Evolutionary conservation across 1,140 invertebrate species (phyloP).

Genomic region (Drosophila orena): DNA sequence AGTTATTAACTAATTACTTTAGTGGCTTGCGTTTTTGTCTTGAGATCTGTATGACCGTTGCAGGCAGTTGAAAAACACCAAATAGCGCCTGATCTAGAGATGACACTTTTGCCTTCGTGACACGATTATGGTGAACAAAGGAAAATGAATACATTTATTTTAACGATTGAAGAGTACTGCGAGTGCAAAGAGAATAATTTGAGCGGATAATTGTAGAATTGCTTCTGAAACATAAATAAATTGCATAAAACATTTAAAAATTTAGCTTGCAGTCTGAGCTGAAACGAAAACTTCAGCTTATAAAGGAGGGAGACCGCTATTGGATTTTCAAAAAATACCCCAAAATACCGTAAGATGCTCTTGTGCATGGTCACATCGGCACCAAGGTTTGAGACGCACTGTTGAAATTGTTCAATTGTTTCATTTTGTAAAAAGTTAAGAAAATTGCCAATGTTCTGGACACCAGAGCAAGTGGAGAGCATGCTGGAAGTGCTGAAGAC

Average conservation of each 20-base stretch:
- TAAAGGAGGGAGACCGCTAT: not conserved
- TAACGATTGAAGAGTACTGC: no score
- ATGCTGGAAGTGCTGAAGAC: constrained; percentile 74
- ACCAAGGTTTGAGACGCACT: constrained; percentile 4
- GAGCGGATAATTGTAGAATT: not conserved
- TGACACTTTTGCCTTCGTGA: not conserved
- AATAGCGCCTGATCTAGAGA: not conserved
- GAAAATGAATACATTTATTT: not conserved
- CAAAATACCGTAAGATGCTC: not conserved
- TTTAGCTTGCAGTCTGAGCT: no score
- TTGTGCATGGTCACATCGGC: not conserved
- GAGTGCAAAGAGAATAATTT: no score
- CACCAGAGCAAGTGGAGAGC: constrained; percentile 63
- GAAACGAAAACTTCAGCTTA: no score
- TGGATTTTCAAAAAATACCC: not conserved
- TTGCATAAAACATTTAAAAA: no score
- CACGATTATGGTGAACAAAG: not conserved
- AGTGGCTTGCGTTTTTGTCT: constrained; percentile 16
- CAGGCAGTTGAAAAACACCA: not conserved
- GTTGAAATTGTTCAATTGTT: constrained; percentile 10
- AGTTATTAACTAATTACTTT: constrained; percentile 20
- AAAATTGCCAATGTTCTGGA: constrained; percentile 56
- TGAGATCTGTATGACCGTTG: constrained; percentile 1
- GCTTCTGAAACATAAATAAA: no score
- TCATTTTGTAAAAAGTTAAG: constrained; percentile 20